Conservation (phyloP, 2,888 invertebrate species). For the Amphipyra berbera region DNA sequence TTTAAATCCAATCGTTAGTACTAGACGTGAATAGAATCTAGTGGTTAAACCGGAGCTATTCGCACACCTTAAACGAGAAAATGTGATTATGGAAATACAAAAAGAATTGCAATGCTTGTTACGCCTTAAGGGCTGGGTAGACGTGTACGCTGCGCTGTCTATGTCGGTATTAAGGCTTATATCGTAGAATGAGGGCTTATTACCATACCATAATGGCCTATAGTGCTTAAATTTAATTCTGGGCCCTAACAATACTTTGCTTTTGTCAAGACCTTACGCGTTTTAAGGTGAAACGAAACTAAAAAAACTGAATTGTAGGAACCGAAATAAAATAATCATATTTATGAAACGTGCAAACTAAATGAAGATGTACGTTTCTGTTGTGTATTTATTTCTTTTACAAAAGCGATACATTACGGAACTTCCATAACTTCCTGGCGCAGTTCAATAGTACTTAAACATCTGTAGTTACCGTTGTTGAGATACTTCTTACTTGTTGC, state of each 20-base stretch:
- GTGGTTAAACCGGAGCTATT: conserved; percentile 3
- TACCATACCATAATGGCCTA: too few relatives aligned
- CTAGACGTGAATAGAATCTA: conserved; percentile 36
- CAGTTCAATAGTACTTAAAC: conserved; percentile 12
- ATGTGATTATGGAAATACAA: conserved; percentile 5
- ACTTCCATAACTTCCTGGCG: conserved; percentile 14
- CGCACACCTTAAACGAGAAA: conserved; percentile 21
- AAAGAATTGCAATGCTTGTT: not conserved
- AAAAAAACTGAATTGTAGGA: not conserved
- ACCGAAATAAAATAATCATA: conserved; percentile 15
- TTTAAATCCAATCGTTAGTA: conserved; percentile 40
- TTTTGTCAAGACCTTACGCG: too few relatives aligned
- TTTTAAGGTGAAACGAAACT: not conserved
- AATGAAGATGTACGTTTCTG: not conserved
- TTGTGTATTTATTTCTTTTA: conserved; percentile 19
- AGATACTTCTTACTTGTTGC: conserved; percentile 21
- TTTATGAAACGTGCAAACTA: conserved; percentile 18
- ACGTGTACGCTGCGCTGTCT: not conserved
- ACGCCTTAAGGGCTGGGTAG: not conserved
- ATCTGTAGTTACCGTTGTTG: conserved; percentile 1
- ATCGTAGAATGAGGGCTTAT: too few relatives aligned
- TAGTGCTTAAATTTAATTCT: too few relatives aligned
- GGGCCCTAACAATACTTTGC: too few relatives aligned
- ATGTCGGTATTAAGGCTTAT: not conserved
- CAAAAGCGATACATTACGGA: conserved; percentile 18